Conservation (phyloP, 2,888 invertebrate species). For the Xanthorhoe spadicearia region DNA sequence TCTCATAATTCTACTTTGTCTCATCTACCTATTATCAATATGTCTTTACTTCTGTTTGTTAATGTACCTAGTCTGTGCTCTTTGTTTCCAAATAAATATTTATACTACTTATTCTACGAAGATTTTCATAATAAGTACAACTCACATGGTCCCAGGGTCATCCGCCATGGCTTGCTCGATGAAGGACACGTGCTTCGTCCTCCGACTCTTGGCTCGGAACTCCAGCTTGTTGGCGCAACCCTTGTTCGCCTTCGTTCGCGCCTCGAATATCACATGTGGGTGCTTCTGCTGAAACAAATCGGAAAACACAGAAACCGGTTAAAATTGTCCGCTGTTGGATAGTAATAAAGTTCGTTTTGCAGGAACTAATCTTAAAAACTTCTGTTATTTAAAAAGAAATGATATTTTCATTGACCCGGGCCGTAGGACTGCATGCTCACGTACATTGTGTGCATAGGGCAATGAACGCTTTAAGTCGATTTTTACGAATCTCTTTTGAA, state of each 20-base stretch:
- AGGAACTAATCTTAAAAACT: neutral
- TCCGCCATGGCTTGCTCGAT: constrained; percentile 67
- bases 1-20: too few species aligned
- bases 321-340: constrained; percentile 39
- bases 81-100: too few species aligned
- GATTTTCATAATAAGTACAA: constrained; percentile 39
- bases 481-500: too few species aligned
- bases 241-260: constrained; percentile 94
- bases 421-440: too few species aligned
- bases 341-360: neutral
- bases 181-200: constrained; percentile 85
- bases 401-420: too few species aligned
- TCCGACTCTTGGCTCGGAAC: constrained; percentile 88
- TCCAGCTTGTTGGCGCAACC: constrained; percentile 95
- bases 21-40: too few species aligned
- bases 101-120: too few species aligned
- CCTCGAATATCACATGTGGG: constrained; percentile 98
- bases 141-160: constrained; percentile 72
- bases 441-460: too few species aligned
- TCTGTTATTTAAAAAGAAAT: neutral
- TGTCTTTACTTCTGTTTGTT: too few species aligned
- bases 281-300: constrained; percentile 95
- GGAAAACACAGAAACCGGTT: constrained; percentile 54
- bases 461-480: too few species aligned
- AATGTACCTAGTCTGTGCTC: too few species aligned